Percentiles rank a stretch among this genome's conserved stretches.
These are phyloP conservation scores for Bufo bufo DNA, from an alignment of 2,113 vertebrate genomes.

Conservation along the genomic window DNA sequence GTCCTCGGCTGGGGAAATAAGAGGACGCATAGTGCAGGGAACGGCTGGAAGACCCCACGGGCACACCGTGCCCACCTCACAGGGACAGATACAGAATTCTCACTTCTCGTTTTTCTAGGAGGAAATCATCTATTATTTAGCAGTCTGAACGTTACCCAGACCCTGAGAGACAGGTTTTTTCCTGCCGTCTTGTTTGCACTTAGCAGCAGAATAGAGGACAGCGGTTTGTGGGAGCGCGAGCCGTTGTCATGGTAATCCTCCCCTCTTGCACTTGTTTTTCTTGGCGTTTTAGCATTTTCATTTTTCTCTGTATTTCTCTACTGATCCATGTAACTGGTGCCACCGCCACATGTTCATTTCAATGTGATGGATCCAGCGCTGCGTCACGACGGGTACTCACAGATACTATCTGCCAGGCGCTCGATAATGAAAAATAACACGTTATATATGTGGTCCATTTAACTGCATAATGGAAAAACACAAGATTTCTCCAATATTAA, in stretches of 20 bases:
- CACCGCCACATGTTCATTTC: constrained; percentile 18
- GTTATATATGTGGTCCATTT: background rate
- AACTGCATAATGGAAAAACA: background rate
- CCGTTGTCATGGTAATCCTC: constrained; percentile 51
- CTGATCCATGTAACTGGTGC: constrained; percentile 10
- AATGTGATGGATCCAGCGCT: background rate
- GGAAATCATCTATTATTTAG: constrained; percentile 41
- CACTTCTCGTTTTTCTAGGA: background rate
- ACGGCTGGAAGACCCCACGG: background rate
- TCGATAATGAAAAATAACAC: background rate
- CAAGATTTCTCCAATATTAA: background rate
- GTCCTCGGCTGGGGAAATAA: background rate
- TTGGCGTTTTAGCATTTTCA: background rate
- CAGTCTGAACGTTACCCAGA: constrained; percentile 3
- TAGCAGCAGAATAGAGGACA: constrained; percentile 37
- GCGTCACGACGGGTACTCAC: background rate
- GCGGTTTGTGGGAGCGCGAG: constrained; percentile 20
- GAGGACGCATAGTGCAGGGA: background rate
- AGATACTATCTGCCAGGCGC: background rate
- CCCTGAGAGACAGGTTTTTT: background rate
- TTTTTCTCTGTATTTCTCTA: constrained; percentile 33
- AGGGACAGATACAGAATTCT: background rate
- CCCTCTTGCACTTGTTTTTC: constrained; percentile 42
- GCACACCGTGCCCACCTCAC: background rate
- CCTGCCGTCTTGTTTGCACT: constrained; percentile 52